Base-by-base conservation (phyloP, 2,797 vertebrate genomes). In the Crenichthys baileyi region DNA sequence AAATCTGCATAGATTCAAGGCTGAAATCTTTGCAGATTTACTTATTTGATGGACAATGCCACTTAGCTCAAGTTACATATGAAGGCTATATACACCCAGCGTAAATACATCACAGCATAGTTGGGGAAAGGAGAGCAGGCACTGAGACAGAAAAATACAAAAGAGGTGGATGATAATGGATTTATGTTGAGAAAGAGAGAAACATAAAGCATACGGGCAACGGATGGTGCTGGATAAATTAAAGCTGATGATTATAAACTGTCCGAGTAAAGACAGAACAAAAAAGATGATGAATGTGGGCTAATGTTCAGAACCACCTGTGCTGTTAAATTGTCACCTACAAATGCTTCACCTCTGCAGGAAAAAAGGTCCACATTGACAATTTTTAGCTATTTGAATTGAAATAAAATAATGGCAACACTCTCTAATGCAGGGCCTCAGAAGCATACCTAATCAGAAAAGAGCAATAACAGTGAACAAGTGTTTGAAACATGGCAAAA, bases 71-170 rank as follows among this genome's bases (percentile, higher is more conserved):
- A 72, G 82, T 90, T 91, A 79, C 89, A 0, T 36, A 70, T 24
- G n/a, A 36, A 67, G 70, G 80, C 85, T 91, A 90, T 81, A 88
- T 89, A 90, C 90, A 93, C 73, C 41, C 80, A 80, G 70, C 67
- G 63, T 73, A 72, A 84, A 11, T 50, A 77, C 83, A 70, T 85
- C 83, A 67, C 22, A 71, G 76, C 74, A 77, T 68, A 81, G 78
- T 77, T 88, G 72, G 75, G 72, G 50, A 70, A 67, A 77, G 24
- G 46, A 8, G 73, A 78, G 83, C 39, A 1, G 55, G 24, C 41
- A 65, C 61, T 70, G 31, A 73, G 53, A 82, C 65, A 83, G 53
- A 75, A 73, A 73, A 15, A 20, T 36, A 36, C 8, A 46, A 2
- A 22, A 5, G 44, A 68, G 9, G 18, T 26, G 12, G 6, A 50